A percentile compares a stretch with the other conserved stretches of the same genome.
These are phyloP conservation scores for Sphaerophoria taeniata DNA, from an alignment of 2,888 invertebrate species.

Conservation along the genomic window DNA sequence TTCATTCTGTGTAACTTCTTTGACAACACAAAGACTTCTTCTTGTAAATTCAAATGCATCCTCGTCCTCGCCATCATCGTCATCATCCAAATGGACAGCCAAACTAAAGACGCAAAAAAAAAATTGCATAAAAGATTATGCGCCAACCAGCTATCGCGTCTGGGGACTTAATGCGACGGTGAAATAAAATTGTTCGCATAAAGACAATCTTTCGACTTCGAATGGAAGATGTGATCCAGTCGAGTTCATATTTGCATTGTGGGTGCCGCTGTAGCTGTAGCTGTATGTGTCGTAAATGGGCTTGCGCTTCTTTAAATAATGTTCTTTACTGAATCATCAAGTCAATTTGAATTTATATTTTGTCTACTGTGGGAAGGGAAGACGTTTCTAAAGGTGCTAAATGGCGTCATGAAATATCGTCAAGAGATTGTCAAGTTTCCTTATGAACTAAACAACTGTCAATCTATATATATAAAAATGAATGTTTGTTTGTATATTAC, in stretches of 20 bases:
- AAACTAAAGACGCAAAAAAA: not conserved
- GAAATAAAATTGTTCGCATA: not conserved
- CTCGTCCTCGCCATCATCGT: constrained; percentile 9
- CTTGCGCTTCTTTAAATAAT: constrained; percentile 30
- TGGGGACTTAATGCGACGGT: constrained; percentile 5
- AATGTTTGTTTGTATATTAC: too few species aligned
- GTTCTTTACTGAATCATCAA: constrained; percentile 29
- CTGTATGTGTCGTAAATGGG: not conserved
- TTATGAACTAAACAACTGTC: too few species aligned
- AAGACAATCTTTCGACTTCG: constrained; percentile 13
- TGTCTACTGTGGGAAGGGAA: not conserved
- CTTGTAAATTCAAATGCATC: constrained; percentile 44
- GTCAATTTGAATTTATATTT: not conserved
- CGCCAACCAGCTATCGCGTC: constrained; percentile 60
- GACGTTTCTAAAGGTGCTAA: too few species aligned
- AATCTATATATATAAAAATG: too few species aligned
- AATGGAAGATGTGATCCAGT: not conserved
- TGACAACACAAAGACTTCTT: constrained; percentile 43
- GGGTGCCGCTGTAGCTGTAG: constrained; percentile 52
- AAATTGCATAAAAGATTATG: constrained; percentile 40
- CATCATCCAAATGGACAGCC: constrained; percentile 22
- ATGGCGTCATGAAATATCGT: too few species aligned
- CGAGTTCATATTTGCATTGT: constrained; percentile 54
- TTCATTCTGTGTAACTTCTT: constrained; percentile 24
- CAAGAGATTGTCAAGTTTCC: too few species aligned